These are phyloP conservation scores for Clarias magur DNA, from an alignment of 2,113 vertebrate species.

Conservation along the genomic window DNA sequence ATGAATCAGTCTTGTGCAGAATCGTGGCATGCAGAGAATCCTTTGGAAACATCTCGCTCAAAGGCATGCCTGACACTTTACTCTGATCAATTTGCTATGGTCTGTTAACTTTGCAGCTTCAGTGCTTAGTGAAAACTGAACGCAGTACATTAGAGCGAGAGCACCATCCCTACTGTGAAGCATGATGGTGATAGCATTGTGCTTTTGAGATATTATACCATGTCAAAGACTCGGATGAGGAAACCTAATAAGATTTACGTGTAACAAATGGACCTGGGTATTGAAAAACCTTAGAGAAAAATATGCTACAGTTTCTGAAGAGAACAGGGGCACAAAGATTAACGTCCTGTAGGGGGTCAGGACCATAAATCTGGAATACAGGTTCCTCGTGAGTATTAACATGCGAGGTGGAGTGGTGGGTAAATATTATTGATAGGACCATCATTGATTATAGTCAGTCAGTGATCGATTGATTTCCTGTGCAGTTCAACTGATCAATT, in stretches of 20 bases:
- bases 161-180: slow-evolving; percentile 1
- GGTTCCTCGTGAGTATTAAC: background rate
- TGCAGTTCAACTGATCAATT: too few species aligned
- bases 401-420: background rate
- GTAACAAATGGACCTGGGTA: background rate
- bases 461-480: too few species aligned
- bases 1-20: background rate
- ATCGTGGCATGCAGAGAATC: background rate
- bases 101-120: background rate
- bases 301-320: background rate
- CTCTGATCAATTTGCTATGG: background rate
- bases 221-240: background rate
- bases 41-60: slow-evolving; percentile 1
- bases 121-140: background rate
- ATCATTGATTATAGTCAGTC: too few species aligned
- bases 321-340: slow-evolving; percentile 1
- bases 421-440: background rate
- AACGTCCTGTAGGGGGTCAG: background rate
- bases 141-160: background rate
- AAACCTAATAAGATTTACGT: background rate
- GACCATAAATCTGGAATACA: background rate
- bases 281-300: background rate
- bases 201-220: background rate
- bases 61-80: background rate
- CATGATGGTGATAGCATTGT: background rate